Conservation (phyloP, 2,888 invertebrate species). For the Drosophila macrospina region DNA sequence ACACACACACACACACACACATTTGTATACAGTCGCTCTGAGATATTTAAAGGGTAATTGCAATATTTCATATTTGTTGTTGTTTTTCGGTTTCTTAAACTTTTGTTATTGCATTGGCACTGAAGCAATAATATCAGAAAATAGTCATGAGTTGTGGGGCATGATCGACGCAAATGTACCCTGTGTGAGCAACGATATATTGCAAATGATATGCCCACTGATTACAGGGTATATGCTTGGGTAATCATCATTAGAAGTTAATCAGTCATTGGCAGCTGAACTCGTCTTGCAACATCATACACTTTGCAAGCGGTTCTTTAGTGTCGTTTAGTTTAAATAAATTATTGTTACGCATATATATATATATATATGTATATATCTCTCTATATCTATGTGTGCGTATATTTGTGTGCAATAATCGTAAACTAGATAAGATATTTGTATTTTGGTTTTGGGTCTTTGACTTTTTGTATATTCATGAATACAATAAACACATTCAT, state of each 20-base stretch:
- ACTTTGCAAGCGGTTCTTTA: conserved; percentile 1
- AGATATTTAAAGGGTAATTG: conserved; percentile 22
- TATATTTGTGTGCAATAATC: conserved; percentile 41
- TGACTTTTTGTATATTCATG: conserved; percentile 52
- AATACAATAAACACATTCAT: conserved; percentile 57
- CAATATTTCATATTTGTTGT: conserved; percentile 8
- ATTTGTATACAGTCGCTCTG: neutral
- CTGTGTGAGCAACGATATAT: neutral
- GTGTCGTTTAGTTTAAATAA: conserved; percentile 5
- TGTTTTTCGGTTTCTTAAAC: conserved; percentile 15
- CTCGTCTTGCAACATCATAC: neutral
- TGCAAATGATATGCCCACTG: neutral
- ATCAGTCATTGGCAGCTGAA: conserved; percentile 7
- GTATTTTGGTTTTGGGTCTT: conserved; percentile 56
- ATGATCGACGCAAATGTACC: neutral
- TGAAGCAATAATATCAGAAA: neutral
- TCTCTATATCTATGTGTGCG: neutral
- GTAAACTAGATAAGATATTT: conserved; percentile 57
- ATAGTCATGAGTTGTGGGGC: neutral
- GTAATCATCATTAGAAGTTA: conserved; percentile 9
- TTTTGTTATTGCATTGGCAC: conserved; percentile 10
- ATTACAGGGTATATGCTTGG: conserved; percentile 7
- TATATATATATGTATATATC: neutral
- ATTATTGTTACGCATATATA: neutral
- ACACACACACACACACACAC: neutral